Evolutionary conservation across 2,797 vertebrate genomes (phyloP), one percentile per base, ranked within the genome.

Genomic region (Arctocebus calabarensis): DNA sequence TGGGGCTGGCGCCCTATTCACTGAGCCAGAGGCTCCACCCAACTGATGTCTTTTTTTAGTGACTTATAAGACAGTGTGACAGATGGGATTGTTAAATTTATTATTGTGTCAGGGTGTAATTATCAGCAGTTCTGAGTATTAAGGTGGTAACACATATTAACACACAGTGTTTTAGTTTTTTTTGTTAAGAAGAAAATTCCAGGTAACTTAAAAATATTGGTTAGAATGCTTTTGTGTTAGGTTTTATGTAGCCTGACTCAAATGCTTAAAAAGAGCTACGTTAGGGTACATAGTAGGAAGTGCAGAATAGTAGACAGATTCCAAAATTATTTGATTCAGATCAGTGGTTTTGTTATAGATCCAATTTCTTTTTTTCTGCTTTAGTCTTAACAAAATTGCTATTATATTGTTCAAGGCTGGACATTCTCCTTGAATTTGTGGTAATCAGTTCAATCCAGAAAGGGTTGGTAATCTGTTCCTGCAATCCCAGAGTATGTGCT

Each of bases 101-200:
- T 32, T 61, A 81, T 40, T 40, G 40, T 40, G 71, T 84, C 40
- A 57, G 84, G 22, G 27, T 59, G 22, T 74, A 91, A 43, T 85
- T 68, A 83, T 84, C 77, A 95, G 22, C 27, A 74, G 32, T 92
- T 90, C 25, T 71, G 71, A 96, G 14, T 94, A 62, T 85, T 86
- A 85, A 85, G 74, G 5, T 93, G 37, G 88, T 92, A 88, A 71
- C 59, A 75, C 32, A 62, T 84, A 79, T 78, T 79, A 79, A 68
- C 68, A 59, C 43, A 55, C 16, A 83, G 8, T 55, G 79, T 94
- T 94, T 84, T 37, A 84, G n/a, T 52, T 94, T 83, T 83, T 90
- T 95, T 79, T 45, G 9, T 85, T 91, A 48, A 66, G 27, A 89
- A 85, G 43, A 84, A 88, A 83, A 85, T 92, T 88, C 34, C 55